Evolutionary conservation across 2,113 vertebrate species (phyloP), one percentile per base, ranked within the genome.

Genomic region (human (Homo sapiens)): DNA sequence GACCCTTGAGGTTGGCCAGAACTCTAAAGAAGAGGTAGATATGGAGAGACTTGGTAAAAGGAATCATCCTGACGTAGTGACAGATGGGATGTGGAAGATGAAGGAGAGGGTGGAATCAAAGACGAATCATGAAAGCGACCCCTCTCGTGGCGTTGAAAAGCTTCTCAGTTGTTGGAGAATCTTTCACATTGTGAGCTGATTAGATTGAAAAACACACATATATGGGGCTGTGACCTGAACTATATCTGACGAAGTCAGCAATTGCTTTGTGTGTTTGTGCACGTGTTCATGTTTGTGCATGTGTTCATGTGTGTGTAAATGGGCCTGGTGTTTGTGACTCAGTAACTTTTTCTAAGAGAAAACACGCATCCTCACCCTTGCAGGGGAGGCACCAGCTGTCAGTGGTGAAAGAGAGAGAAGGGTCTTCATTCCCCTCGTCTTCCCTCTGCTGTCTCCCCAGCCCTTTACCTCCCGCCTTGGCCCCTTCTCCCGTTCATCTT

Each of bases 221-320:
- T 27, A 1, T 3, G 3, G 75, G 59, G 32, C 90, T 38, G 66
- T n/a, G 32, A 38, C 38, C 23, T 32, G 27, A 14, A 73, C 9
- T 3, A 0, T 38, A 3, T 75, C 45, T 17, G 16, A 1, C 78
- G 18, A 0, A 27, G 2, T 38, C 27, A 14, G 0, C 48, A 50
- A 4, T 38, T 20, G 18, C 4, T 9, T 6, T 16, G 0, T 5
- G 14, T 61, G 30, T 32, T 12, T 52, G 50, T 23, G 2, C 2
- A 17, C 10, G 17, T 64, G 61, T 64, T 64, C 10, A 5, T 1
- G n/a, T 45, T 9, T 14, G 20, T 5, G 3, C 3, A 27, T 6
- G 17, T 64, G 61, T 64, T 64, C 10, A 5, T 1, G 30, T 45
- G 20, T 14, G 20, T 5, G 3, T 35, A 55, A 43, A 6, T 2